A percentile compares a stretch with the other conserved stretches of the same genome.
phyloP scores from a whole-genome alignment of 2,797 vertebrate genomes.

The Rousettus madagascariensis region DNA sequence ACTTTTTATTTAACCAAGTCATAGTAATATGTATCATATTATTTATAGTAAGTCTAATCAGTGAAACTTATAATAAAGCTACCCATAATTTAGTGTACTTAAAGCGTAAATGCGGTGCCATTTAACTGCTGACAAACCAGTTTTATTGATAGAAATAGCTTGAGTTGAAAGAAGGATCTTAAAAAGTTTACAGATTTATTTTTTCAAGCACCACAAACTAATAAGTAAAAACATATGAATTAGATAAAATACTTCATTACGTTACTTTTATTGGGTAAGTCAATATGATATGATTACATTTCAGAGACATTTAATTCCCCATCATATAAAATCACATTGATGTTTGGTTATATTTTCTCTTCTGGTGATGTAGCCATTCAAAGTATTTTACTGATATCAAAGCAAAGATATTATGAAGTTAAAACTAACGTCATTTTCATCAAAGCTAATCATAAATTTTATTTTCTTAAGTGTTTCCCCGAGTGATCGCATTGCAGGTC shows the following conservation, averaged over 20 bases:
- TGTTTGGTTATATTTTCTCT: constrained; percentile 77
- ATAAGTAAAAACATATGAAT: constrained; percentile 78
- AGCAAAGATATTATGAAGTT: constrained; percentile 72
- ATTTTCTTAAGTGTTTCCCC: constrained; percentile 69
- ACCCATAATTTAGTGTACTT: constrained; percentile 67
- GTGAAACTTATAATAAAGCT: constrained; percentile 66
- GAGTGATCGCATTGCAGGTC: constrained; percentile 17
- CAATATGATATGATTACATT: constrained; percentile 73
- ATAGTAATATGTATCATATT: constrained; percentile 46
- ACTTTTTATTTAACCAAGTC: constrained; percentile 54
- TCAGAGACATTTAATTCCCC: constrained; percentile 57
- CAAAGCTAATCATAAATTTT: constrained; percentile 73
- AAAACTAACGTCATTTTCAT: constrained; percentile 73
- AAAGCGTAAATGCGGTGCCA: constrained; percentile 58
- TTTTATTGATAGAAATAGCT: constrained; percentile 67
- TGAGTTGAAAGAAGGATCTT: constrained; percentile 67
- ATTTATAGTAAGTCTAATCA: constrained; percentile 69
- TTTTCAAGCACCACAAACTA: constrained; percentile 74
- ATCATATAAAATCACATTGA: constrained; percentile 69
- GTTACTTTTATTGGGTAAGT: constrained; percentile 76
- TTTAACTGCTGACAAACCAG: constrained; percentile 69
- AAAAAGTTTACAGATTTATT: constrained; percentile 66
- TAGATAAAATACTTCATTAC: constrained; percentile 64
- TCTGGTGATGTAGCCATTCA: constrained; percentile 71
- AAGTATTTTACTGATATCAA: constrained; percentile 70